Percentiles rank a stretch among this genome's conserved stretches.
Evolutionary conservation across 2,888 invertebrate genomes (phyloP).

Genomic region (Neuroscelio doddi): DNA sequence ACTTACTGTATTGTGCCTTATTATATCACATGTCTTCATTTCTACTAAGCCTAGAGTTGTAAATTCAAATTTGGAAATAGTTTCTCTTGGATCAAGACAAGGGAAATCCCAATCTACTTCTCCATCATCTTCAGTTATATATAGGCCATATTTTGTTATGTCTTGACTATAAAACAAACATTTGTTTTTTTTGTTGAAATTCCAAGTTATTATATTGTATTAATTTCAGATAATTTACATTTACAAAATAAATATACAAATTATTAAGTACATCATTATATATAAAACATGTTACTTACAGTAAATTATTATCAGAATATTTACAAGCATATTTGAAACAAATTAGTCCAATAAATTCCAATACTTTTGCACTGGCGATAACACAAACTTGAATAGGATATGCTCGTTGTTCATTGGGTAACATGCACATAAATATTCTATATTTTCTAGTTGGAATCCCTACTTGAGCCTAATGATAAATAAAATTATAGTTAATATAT

Average conservation of each 20-base stretch:
- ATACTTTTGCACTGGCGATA: constrained; percentile 87
- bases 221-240: no score
- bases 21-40: constrained; percentile 74
- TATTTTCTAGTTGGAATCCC: constrained; percentile 87
- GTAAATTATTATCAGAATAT: constrained; percentile 69
- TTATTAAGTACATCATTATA: neutral
- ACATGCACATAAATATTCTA: constrained; percentile 92
- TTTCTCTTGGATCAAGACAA: constrained; percentile 88
- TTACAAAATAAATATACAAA: no score
- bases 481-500: constrained; percentile 10
- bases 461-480: constrained; percentile 76
- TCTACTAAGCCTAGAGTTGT: constrained; percentile 91
- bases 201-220: neutral
- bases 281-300: constrained; percentile 55
- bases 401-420: constrained; percentile 84
- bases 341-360: constrained; percentile 93
- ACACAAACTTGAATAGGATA: constrained; percentile 90
- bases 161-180: constrained; percentile 69
- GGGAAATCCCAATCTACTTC: constrained; percentile 96
- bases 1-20: constrained; percentile 61
- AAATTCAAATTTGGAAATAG: constrained; percentile 94
- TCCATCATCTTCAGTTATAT: constrained; percentile 97
- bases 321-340: constrained; percentile 83
- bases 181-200: neutral
- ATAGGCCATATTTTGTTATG: constrained; percentile 85